These are phyloP conservation scores for Syncerus caffer DNA, from an alignment of 2,797 vertebrate genomes.

Conservation along the genomic window DNA sequence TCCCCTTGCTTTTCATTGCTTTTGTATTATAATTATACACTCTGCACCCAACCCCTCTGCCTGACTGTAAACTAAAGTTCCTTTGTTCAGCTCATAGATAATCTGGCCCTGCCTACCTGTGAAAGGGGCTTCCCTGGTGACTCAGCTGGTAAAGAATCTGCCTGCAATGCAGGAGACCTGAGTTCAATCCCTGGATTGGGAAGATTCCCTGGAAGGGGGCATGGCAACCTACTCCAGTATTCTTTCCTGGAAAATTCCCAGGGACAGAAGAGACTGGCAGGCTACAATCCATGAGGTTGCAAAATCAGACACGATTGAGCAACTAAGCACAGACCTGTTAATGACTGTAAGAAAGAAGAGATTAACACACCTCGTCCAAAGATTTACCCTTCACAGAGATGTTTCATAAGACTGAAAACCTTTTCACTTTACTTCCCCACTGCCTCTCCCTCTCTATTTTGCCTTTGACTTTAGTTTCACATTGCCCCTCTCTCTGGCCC, in stretches of 20 bases:
- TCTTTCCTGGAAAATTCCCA: neutral
- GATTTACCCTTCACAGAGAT: neutral
- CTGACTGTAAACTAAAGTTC: neutral
- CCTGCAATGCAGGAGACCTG: neutral
- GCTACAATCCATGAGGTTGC: neutral
- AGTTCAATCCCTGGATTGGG: neutral
- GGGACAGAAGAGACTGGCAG: neutral
- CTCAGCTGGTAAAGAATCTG: rapidly evolving
- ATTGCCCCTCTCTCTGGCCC: neutral
- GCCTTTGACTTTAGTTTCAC: neutral
- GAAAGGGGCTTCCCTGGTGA: neutral
- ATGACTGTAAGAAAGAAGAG: neutral
- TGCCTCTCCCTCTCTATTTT: neutral
- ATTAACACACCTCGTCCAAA: neutral
- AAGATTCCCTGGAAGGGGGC: neutral
- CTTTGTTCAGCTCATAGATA: neutral
- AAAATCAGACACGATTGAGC: neutral
- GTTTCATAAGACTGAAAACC: neutral
- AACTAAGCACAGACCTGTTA: neutral
- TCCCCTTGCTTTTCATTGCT: neutral
- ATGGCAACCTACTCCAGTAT: neutral
- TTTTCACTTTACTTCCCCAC: neutral
- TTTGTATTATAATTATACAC: neutral
- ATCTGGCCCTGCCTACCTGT: neutral
- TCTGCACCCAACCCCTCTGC: neutral